A percentile compares a stretch with the other conserved stretches of the same genome.
Conservation (phyloP, 1,140 invertebrate genomes). For the Bombus sibiricus region DNA sequence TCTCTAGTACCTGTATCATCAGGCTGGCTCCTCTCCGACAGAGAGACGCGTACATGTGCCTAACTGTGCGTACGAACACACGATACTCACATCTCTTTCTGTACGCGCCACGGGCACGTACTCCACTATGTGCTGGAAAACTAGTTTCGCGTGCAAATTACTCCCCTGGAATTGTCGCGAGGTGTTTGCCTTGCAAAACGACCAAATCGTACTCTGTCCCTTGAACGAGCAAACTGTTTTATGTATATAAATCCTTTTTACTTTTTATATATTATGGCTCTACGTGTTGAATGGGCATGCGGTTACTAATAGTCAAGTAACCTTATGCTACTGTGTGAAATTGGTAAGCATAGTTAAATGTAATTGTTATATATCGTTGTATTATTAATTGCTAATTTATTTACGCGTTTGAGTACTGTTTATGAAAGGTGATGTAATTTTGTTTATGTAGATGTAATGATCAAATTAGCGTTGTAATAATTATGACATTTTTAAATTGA, state of each 20-base stretch:
- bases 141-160: constrained; percentile 65
- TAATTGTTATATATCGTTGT: no score
- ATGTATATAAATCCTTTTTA: not conserved
- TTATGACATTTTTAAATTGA: no score
- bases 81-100: constrained; percentile 7
- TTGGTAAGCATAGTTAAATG: no score
- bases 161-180: constrained; percentile 51
- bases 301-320: not conserved
- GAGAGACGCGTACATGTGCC: constrained; percentile 38
- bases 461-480: no score
- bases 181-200: constrained; percentile 31
- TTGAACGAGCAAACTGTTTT: no score
- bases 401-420: no score
- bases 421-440: no score
- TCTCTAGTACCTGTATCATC: constrained; percentile 70
- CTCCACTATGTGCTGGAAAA: constrained; percentile 43
- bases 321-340: not conserved
- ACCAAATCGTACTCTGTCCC: not conserved
- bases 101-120: not conserved
- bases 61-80: constrained; percentile 56
- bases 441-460: no score
- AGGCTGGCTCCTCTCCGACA: constrained; percentile 47
- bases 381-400: no score
- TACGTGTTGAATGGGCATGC: no score
- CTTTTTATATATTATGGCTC: not conserved